These are phyloP conservation scores for Nixonia krombeini DNA, from an alignment of 1,140 invertebrate species.

Conservation along the genomic window DNA sequence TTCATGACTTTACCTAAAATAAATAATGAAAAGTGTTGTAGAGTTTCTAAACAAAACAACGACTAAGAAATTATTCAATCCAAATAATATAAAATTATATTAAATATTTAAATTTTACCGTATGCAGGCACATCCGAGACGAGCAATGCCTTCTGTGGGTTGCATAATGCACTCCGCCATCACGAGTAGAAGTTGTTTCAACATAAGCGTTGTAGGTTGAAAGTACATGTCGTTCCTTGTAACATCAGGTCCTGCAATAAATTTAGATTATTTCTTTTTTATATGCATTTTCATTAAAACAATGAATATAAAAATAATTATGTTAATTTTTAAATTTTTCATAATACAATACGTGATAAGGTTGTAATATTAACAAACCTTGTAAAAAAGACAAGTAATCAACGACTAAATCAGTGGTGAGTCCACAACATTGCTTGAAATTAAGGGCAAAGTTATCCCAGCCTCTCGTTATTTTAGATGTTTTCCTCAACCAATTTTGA, in stretches of 20 bases:
- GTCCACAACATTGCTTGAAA: conserved; percentile 94
- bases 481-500: conserved; percentile 89
- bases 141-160: conserved; percentile 87
- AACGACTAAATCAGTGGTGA: conserved; percentile 91
- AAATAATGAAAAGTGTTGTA: no score
- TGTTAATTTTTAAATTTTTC: no score
- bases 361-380: conserved; percentile 64
- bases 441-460: conserved; percentile 85
- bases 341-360: no score
- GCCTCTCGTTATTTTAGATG: conserved; percentile 76
- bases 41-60: no score
- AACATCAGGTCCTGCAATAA: conserved; percentile 55
- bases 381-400: conserved; percentile 80
- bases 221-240: conserved; percentile 56
- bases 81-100: not conserved
- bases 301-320: no score
- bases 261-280: no score
- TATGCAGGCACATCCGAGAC: conserved; percentile 93
- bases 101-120: conserved; percentile 63
- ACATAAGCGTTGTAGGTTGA: conserved; percentile 80
- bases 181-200: conserved; percentile 89
- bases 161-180: conserved; percentile 92
- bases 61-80: no score
- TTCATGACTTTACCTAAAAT: no score
- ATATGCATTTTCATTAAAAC: no score